Evolutionary conservation across 1,140 invertebrate genomes (phyloP), one percentile per base, ranked within the genome.

Genomic region (Tenebrio molitor): DNA sequence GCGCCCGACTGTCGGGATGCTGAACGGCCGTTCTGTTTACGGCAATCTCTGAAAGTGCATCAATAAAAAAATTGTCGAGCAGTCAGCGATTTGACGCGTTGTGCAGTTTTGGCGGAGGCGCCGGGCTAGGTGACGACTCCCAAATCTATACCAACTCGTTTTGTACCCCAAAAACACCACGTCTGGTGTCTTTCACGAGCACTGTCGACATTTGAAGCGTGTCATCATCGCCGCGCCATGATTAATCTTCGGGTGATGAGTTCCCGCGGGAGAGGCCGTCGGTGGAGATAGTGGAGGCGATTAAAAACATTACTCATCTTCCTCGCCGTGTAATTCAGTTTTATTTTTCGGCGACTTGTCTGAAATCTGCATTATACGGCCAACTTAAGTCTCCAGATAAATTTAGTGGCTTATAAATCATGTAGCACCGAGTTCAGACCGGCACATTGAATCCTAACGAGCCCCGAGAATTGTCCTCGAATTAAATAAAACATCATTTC

Each of bases 1-100:
- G 50, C 50, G 50, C 50, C 50, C 50, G 50, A 29, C 50, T 58
- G 50, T 58, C 50, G 50, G 50, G 50, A 58, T 58, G 50, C 23
- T 58, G 50, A 58, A 58, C 50, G 50, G 50, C 12, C 50, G 50
- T 58, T 58, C 50, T 58, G 50, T 58, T 58, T 58, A 29, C 50
- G 23, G 50, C 50, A 58, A 58, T 58, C 50, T 58, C 50, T 58
- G 23, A 58, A 58, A 58, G 50, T 58, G 50, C 50, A 58, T 58
- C 50, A 58, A 58, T 58, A 58, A 23, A 58, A 50, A 46, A 58
- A 58, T 25, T 58, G 21, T 14, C 50, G 10, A 12, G 21, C 10
- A 58, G 3, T 58, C 7, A 29, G 10, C 50, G 21, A 17, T 58
- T 29, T 58, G 50, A 33, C 29, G 23, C 21, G 50, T 58, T 58